Base-by-base conservation (phyloP, 2,888 invertebrate genomes). In the Sminthurides aquaticus region DNA sequence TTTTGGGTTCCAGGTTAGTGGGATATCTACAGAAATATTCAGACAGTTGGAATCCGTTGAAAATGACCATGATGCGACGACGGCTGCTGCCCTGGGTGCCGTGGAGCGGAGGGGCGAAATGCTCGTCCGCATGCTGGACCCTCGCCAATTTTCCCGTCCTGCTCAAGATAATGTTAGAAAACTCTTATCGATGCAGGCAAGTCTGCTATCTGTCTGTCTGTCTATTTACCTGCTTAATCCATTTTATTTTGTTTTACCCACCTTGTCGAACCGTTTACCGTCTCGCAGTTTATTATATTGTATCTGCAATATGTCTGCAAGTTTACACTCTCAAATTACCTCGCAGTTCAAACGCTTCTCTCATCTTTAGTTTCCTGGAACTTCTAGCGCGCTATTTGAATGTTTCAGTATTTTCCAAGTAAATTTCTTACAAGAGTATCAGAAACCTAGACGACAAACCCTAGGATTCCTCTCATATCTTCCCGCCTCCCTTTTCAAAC, bases 31-130 rank as follows among this genome's bases (percentile, higher is more conserved):
- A 79, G 94, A 94, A 83, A 93, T 94, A 81, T 95, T 94, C 85
- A 89, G 92, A 77, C 93, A 94, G 85, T 91, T 95, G 86, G 93
- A 95, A 84, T 90, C 91, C 78, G 90, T 94, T 76, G 94, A 94
- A 82, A 93, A 94, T 81, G 93, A 94, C 81, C 91, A 92, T 81
- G 92, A 93, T 80, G 89, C 91, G 74, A 90, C 91, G 76, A 92
- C 92, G 74, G 92, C 93, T 72, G 91, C 91, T 76, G 77, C 77
- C 34, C 84, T 93, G 81, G 92, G 92, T 83, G 88, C 89, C 78
- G 93, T 93, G 81, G 93, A 94, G 82, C 85, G 91, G 75, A 86
- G 92, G n/a, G 77, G 77, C 22, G 94, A 94, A 84, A 94, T 95
- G 94, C 90, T 94, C 77, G 93, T 95, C 69, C 86, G 93, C 76